Evolutionary conservation across 2,113 vertebrate species (phyloP), one percentile per base, ranked within the genome.

Genomic region (Rhinolophus ferrumequinum): DNA sequence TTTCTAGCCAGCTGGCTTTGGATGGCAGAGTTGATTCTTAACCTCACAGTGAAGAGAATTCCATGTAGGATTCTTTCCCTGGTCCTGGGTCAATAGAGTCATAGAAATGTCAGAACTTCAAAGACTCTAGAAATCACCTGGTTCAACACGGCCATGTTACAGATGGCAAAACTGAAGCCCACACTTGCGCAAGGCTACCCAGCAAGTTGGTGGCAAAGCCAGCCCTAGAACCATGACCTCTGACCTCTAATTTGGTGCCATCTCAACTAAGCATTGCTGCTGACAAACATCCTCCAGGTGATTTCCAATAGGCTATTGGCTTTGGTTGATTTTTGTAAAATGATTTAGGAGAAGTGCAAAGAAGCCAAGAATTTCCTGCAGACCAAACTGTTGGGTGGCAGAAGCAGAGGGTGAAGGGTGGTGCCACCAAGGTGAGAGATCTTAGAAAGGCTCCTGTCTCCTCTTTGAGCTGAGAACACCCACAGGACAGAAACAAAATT

Each of bases 311-410:
- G 16, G 24, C 22, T 41, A 15, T 8, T 41, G 44, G 11, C 58
- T 80, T 54, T 33, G 84, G 8, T 38, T 88, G n/a, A 62, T 54
- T 89, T 94, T 60, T 88, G 15, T 58, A 94, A 93, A 95, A 35
- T 22, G 12, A 35, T 3, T 70, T 83, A 88, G 56, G 70, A 92
- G 52, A 75, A 66, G 26, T 47, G 26, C 80, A 95, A 90, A 70
- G 70, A 88, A 44, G 50, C 30, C 14, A 18, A 86, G 6, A 15
- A 30, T 33, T 81, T 77, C 88, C 50, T 87, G 44, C 10, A 86
- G 64, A 73, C 44, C 14, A 56, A 77, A 85, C 21, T n/a, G 7
- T 41, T 52, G 28, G 79, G 60, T 41, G 18, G 44, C 44, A 82
- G 83, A 56, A 82, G 58, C 14, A 9, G 41, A 70, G 26, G 22